Evolutionary conservation across 2,113 vertebrate species (phyloP), one percentile per base, ranked within the genome.

Genomic region (Vombatus ursinus): DNA sequence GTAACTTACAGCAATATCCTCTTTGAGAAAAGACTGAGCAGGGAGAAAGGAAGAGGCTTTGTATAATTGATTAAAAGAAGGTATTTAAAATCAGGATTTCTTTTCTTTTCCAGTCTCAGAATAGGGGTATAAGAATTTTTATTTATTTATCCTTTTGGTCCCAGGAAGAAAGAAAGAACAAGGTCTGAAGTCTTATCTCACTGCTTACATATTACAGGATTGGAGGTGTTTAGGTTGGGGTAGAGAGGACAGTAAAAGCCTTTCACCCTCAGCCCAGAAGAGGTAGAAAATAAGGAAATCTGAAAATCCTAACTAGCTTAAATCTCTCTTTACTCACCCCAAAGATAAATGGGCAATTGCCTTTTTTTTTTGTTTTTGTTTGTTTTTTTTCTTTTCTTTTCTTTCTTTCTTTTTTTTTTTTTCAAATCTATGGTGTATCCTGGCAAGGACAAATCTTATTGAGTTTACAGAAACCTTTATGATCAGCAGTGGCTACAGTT

Each of bases 401-500:
- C 48, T 49, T 49, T 49, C 48, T 49, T 49, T 49, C 48, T 5
- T 49, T 49, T 5, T 5, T 5, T 5, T 5, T 5, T 5, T 5
- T 5, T 5, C 48, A 92, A 95, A 97, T 97, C 94, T 54, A 90
- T 91, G 0, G 7, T 94, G 37, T 90, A 94, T 44, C 92, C 89
- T 95, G 92, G 92, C 50, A 96, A 95, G 92, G 97, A 95, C 91
- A 97, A 95, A 98, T 97, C 97, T 96, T 94, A 51, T 96, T 96
- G 95, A 96, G 93, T 97, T 97, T 97, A 96, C 52, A 94, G 91
- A 94, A 96, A 94, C 93, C 95, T 97, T 94, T 97, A 96, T 97
- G 95, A 94, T 94, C 93, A 97, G 94, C 93, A 97, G 93, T 96
- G 96, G 51, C 94, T 96, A 92, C 91, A 94, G 84, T 94, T 96